Percentiles rank a stretch among this genome's conserved stretches.
These are phyloP conservation scores for Lepeophtheirus salmonis DNA, from an alignment of 1,140 invertebrate genomes.

Conservation along the genomic window DNA sequence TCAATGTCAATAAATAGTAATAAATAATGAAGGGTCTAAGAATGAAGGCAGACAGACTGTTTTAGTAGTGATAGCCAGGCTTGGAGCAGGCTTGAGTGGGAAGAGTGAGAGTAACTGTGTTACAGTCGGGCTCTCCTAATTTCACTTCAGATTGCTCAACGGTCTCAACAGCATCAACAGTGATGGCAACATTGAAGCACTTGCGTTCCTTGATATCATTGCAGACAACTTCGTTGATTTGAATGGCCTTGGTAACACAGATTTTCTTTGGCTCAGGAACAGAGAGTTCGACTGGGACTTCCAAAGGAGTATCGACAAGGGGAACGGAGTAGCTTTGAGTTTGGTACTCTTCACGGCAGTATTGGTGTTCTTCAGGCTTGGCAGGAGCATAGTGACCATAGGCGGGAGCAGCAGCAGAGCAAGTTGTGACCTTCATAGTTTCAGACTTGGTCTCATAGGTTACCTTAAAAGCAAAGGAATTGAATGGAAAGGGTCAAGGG, in stretches of 20 bases:
- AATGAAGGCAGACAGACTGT: too few species aligned
- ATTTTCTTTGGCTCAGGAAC: conserved; percentile 1
- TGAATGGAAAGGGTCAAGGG: too few species aligned
- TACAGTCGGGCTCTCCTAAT: conserved; percentile 11
- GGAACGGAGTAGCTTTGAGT: conserved; percentile 10
- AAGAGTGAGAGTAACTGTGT: conserved; percentile 13
- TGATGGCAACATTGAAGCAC: conserved; percentile 16
- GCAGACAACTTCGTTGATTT: conserved; percentile 12
- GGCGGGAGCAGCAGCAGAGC: conserved; percentile 5
- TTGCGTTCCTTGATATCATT: not conserved
- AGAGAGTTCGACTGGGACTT: not conserved
- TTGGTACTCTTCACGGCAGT: conserved; percentile 15
- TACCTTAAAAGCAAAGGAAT: not conserved
- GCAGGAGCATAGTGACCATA: conserved; percentile 1
- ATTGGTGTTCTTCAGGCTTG: not conserved
- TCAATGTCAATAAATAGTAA: too few species aligned
- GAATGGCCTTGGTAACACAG: conserved; percentile 8
- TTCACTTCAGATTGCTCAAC: conserved; percentile 9
- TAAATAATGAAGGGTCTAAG: too few species aligned
- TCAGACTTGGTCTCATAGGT: conserved; percentile 13
- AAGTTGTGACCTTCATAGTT: conserved; percentile 15
- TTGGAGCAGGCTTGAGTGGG: conserved; percentile 14
- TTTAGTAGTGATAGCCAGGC: too few species aligned
- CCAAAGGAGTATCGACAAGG: not conserved
- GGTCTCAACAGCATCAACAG: conserved; percentile 3